These are phyloP conservation scores for Ramazzottius varieornatus DNA, from an alignment of 2,888 invertebrate species.

Conservation along the genomic window DNA sequence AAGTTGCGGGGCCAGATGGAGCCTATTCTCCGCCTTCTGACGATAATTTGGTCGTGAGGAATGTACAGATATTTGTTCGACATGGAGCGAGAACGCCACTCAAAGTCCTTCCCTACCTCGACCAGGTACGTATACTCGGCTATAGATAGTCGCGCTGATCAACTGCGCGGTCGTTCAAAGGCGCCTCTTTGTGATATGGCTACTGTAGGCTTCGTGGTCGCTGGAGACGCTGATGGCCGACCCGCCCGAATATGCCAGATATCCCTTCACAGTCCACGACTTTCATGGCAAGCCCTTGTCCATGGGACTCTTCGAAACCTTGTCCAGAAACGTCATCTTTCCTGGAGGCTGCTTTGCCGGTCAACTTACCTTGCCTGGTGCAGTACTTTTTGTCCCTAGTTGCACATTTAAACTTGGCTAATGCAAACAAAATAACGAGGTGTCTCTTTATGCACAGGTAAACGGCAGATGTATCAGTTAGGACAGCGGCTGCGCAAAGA, in stretches of 20 bases:
- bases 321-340: neutral
- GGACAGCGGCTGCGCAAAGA: slow-evolving; percentile 13
- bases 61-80: neutral
- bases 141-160: neutral
- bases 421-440: too few species aligned
- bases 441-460: too few species aligned
- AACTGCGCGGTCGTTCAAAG: neutral
- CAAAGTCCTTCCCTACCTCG: neutral
- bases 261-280: neutral
- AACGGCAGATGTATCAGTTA: slow-evolving; percentile 15
- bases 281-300: neutral
- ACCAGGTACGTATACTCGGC: neutral
- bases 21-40: too few species aligned
- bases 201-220: neutral
- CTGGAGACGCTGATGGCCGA: neutral
- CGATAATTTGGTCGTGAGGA: neutral
- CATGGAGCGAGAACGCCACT: neutral
- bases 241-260: neutral
- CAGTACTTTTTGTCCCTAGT: neutral
- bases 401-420: too few species aligned
- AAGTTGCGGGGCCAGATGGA: too few species aligned
- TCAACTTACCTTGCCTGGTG: slow-evolving; percentile 11
- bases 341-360: slow-evolving; percentile 14
- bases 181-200: too few species aligned
- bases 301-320: neutral